Evolutionary conservation across 2,888 invertebrate genomes (phyloP), one percentile per base, ranked within the genome.

Genomic region (Ypsolopha sequella): DNA sequence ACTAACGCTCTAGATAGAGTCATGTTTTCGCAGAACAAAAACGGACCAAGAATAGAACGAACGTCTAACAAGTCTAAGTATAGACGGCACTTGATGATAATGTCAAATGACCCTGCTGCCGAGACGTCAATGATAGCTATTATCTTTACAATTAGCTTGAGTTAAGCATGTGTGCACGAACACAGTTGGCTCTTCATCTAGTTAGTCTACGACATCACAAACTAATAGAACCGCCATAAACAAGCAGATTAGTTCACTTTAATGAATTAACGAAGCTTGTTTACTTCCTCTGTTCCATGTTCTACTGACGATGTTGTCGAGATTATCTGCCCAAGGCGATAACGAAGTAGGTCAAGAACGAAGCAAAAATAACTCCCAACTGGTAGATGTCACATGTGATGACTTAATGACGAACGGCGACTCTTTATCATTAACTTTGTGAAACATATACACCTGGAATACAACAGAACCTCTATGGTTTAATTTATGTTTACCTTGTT

Each of bases 281-380:
- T 39, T 34, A 35, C 49, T 39, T 49, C 49, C 49, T 49, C 6
- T 8, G 39, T 41, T 24, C 24, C 33, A 36, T 9, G 39, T 48
- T 35, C 34, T 41, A 33, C 49, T 6, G 39, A 11, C 14, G 8
- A n/a, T 43, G 33, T 14, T 13, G 54, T 58, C 60, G 59, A 63
- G 65, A 64, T 64, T 62, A 63, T 60, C 55, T 51, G 35, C 57
- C 57, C 60, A 60, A 65, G 61, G 63, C 57, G 60, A 66, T 64
- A 66, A 64, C 55, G 56, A 77, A 66, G 62, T 66, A 59, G 73
- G 77, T 70, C 77, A 77, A 70, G 75, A 68, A 55, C 69, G 35
- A 9, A n/a, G 10, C 35, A 34, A 51, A 46, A 44, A 34, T 51
- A 41, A 50, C 34, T 9, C 10, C 49, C 33, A 8, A 33, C 47